A percentile compares a stretch with the other conserved stretches of the same genome.
These are phyloP conservation scores for Diachrysia chrysitis DNA, from an alignment of 2,888 invertebrate genomes.

Conservation along the genomic window DNA sequence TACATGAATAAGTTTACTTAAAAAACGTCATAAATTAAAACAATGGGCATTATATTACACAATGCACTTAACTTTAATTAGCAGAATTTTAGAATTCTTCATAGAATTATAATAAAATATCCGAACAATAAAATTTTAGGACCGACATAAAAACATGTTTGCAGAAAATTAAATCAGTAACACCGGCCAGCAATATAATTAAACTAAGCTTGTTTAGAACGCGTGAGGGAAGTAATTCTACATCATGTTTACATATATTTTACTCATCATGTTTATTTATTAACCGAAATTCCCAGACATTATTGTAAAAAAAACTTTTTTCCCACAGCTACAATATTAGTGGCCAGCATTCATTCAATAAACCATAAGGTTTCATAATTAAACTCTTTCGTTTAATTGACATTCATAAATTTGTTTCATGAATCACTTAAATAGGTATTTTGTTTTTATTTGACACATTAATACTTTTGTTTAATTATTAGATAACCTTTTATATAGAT, in stretches of 20 bases:
- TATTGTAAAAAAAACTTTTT: neutral
- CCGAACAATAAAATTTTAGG: neutral
- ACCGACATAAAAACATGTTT: neutral
- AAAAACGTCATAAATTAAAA: slow-evolving; percentile 38
- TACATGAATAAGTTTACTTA: slow-evolving; percentile 31
- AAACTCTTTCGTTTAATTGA: slow-evolving; percentile 16
- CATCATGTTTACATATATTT: neutral
- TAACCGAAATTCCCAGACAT: neutral
- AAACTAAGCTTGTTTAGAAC: slow-evolving; percentile 1
- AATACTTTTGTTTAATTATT: slow-evolving; percentile 17
- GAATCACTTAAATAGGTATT: neutral
- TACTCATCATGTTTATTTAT: neutral
- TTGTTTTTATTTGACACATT: slow-evolving; percentile 14
- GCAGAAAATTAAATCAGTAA: slow-evolving; percentile 5
- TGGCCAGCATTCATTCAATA: slow-evolving; percentile 22
- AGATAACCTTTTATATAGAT: slow-evolving; percentile 6
- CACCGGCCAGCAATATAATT: slow-evolving; percentile 6
- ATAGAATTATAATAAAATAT: neutral
- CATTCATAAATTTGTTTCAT: slow-evolving; percentile 11
- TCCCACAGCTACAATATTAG: neutral
- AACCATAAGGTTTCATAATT: slow-evolving; percentile 24
- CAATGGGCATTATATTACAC: slow-evolving; percentile 53
- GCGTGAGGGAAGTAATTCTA: neutral
- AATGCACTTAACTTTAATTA: slow-evolving; percentile 19
- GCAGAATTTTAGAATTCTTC: slow-evolving; percentile 28